These are phyloP conservation scores for Anomalospiza imberbis DNA, from an alignment of 2,797 vertebrate genomes.

Conservation along the genomic window DNA sequence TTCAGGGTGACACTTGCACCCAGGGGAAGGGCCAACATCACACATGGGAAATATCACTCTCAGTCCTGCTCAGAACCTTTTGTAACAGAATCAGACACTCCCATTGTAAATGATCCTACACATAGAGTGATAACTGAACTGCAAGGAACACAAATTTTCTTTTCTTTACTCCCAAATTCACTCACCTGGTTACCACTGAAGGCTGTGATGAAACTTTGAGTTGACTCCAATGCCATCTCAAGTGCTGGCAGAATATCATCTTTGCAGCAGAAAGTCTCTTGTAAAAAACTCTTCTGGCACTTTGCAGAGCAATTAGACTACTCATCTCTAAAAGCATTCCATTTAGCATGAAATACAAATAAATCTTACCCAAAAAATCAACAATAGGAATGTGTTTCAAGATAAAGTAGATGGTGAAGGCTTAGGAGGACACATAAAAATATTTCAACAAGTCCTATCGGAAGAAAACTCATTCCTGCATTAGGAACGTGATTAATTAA, in stretches of 20 bases:
- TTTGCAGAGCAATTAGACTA: background rate
- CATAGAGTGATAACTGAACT: background rate
- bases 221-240: background rate
- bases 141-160: background rate
- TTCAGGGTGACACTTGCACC: background rate
- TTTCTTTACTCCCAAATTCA: background rate
- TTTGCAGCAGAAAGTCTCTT: background rate
- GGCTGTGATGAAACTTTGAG: background rate
- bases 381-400: background rate
- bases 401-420: background rate
- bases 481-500: background rate
- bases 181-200: background rate
- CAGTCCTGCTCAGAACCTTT: background rate
- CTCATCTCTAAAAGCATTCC: constrained; percentile 1
- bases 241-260: background rate
- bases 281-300: background rate
- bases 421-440: background rate
- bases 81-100: fast-evolving
- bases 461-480: background rate
- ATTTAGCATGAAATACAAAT: background rate
- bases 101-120: background rate
- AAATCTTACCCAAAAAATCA: background rate
- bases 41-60: background rate
- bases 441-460: background rate
- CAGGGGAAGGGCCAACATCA: background rate